Evolutionary conservation across 2,797 vertebrate genomes (phyloP).

Genomic region (Antennarius maculatus): DNA sequence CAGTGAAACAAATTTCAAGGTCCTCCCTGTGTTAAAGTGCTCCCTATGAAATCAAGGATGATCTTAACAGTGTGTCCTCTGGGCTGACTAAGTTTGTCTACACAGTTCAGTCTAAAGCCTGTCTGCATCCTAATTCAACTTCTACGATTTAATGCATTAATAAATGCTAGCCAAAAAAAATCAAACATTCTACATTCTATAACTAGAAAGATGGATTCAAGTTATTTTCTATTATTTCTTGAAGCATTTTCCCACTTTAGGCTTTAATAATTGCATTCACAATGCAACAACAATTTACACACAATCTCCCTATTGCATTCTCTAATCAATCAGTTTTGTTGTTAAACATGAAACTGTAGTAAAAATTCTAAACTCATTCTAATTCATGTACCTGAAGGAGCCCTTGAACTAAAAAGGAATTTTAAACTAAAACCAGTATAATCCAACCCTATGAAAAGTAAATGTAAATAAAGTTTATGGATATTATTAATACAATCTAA

Average conservation of each 20-base stretch:
- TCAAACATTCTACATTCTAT: not conserved
- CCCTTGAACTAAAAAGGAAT: not conserved
- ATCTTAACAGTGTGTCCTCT: conserved; percentile 19
- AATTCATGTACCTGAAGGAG: not conserved
- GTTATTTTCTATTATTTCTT: not conserved
- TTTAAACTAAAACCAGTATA: not conserved
- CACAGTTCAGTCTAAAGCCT: not conserved
- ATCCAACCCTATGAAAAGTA: not conserved
- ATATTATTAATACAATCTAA: not conserved
- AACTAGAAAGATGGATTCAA: not conserved
- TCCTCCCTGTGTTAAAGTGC: not conserved
- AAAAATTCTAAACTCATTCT: not conserved
- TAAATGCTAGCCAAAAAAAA: not conserved
- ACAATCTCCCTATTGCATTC: not conserved
- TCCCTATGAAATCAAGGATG: conserved; percentile 14
- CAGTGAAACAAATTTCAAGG: conserved; percentile 23
- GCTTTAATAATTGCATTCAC: conserved; percentile 5
- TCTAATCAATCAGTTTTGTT: not conserved
- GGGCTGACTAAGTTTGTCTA: conserved; percentile 17
- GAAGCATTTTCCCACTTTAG: not conserved
- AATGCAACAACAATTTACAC: not conserved
- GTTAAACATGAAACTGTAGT: conserved; percentile 3
- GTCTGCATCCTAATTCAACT: conserved; percentile 6
- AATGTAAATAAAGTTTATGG: not conserved
- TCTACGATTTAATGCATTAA: conserved; percentile 5